Evolutionary conservation across 2,113 vertebrate species (phyloP), one percentile per base, ranked within the genome.

Genomic region (Hipposideros armiger): DNA sequence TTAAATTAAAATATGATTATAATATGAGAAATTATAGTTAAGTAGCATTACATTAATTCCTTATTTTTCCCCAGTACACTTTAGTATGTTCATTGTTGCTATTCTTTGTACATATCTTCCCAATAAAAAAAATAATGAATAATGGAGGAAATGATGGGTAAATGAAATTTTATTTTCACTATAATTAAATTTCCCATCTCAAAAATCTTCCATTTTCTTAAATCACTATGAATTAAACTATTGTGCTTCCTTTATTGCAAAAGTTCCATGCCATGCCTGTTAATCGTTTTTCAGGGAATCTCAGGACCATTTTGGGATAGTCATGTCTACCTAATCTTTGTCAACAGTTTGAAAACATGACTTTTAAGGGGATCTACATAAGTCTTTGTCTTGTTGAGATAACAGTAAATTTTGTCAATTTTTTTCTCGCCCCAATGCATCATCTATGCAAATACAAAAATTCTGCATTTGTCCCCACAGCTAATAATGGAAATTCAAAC

Each of bases 71-170:
- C 77, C 50, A 78, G 78, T 83, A 74, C 13, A 73, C 22, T 83
- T 86, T 95, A 85, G 56, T 50, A 73, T 84, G 76, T 64, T 97
- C 82, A 94, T 80, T 89, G 94, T 96, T 96, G 67, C 90, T 82
- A 81, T 84, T 95, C 85, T 80, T 97, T 81, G 62, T 93, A 90
- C 50, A 58, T 96, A 96, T 97, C 86, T 97, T 95, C 24, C 52
- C 94, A 97, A 97, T 94, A 96, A 97, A 94, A 96, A 91, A 92
- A 86, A 90, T 85, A 91, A 95, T 87, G 82, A 97, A 87, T 95
- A 97, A 97, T 92, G 91, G 95, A 97, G 96, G 94, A 98, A 97
- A 97, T 96, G 94, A 97, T 95, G 95, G 64, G 84, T 93, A 96
- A 97, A 96, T 97, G 95, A 95, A 97, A 97, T 97, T 97, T 97